A percentile compares a stretch with the other conserved stretches of the same genome.
Conservation (phyloP, 2,888 invertebrate species). For the Pammene aurita region DNA sequence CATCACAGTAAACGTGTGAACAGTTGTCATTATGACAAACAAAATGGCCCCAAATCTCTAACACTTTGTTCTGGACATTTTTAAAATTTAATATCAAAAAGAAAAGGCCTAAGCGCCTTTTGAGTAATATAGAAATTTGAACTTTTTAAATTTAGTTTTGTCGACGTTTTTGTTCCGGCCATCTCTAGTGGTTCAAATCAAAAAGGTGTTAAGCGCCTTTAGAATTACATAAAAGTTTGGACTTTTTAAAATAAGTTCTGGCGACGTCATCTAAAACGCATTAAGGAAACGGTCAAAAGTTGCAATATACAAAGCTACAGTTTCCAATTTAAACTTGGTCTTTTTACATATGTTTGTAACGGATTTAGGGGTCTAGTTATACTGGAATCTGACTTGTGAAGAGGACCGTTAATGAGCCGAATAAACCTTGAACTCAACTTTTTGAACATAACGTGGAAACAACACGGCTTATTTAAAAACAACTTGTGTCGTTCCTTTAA, state of each 20-base stretch:
- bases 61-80: slow-evolving; percentile 5
- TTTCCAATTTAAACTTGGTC: neutral
- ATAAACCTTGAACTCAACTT: slow-evolving; percentile 31
- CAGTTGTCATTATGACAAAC: neutral
- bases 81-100: neutral
- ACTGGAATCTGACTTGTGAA: neutral
- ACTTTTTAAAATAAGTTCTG: no score
- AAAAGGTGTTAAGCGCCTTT: no score
- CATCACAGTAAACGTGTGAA: neutral
- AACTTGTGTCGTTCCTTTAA: no score
- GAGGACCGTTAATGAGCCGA: slow-evolving; percentile 48
- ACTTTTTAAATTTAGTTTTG: neutral
- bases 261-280: slow-evolving; percentile 61
- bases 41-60: neutral
- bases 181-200: no score
- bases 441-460: neutral
- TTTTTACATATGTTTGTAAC: neutral
- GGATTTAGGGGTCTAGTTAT: neutral
- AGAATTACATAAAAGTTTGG: no score
- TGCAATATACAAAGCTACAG: neutral
- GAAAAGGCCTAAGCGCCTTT: slow-evolving; percentile 5
- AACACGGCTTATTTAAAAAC: neutral
- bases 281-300: slow-evolving; percentile 47
- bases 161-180: no score
- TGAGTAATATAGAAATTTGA: neutral